These are phyloP conservation scores for Cygnus buccinator DNA, from an alignment of 2,113 vertebrate species.

Conservation along the genomic window DNA sequence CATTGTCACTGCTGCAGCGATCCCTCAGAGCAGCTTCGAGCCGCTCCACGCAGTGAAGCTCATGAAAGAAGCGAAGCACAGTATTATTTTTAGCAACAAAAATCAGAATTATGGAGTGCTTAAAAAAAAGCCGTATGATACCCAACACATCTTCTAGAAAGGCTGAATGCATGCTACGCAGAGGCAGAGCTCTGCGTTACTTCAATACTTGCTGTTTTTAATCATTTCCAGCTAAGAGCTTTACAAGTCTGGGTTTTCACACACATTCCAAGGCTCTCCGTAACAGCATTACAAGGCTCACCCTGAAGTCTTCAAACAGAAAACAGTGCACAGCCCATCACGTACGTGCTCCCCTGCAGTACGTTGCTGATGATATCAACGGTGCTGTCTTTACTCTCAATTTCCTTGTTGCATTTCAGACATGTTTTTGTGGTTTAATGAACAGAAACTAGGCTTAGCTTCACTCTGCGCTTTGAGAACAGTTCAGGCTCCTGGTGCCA, in stretches of 20 bases:
- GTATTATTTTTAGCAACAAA: neutral
- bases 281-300: fast-evolving
- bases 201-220: neutral
- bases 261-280: neutral
- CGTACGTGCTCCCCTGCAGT: neutral
- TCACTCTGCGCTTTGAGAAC: neutral
- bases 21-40: neutral
- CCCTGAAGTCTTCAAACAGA: fast-evolving
- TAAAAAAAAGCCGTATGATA: neutral
- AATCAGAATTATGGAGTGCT: neutral
- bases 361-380: neutral
- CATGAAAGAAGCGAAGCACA: neutral
- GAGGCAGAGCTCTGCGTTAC: neutral
- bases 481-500: neutral
- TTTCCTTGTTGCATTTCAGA: conserved; percentile 29
- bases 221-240: neutral
- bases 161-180: fast-evolving
- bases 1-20: neutral
- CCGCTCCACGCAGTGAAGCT: neutral
- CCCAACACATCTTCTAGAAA: neutral
- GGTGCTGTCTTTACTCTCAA: neutral
- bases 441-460: conserved; percentile 1
- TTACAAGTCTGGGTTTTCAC: neutral
- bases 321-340: neutral
- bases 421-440: conserved; percentile 56